A percentile compares a stretch with the other conserved stretches of the same genome.
phyloP scores from a whole-genome alignment of 2,888 invertebrate genomes.

The Euclidia mi region DNA sequence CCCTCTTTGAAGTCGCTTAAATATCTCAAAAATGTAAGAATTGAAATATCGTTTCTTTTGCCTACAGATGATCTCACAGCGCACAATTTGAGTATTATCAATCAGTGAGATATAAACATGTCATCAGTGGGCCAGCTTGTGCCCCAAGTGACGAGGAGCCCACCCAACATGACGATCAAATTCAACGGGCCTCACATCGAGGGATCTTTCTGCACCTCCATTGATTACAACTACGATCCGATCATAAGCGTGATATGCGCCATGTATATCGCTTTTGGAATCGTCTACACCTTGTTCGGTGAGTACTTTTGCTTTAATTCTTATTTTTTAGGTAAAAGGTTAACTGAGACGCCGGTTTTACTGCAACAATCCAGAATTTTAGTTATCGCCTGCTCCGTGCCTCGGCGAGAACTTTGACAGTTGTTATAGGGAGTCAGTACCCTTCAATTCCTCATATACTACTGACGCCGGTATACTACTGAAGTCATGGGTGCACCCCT shows the following conservation, averaged over 20 bases:
- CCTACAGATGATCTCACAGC: conserved; percentile 13
- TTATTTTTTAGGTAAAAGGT: background rate
- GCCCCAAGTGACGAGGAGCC: conserved; percentile 85
- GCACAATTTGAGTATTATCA: conserved; percentile 17
- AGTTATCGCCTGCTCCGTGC: no score
- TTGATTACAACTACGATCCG: conserved; percentile 92
- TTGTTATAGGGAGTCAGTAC: no score
- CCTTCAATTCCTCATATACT: no score
- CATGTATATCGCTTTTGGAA: conserved; percentile 94
- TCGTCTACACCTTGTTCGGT: conserved; percentile 96
- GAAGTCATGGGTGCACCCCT: no score
- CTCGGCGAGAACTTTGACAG: no score
- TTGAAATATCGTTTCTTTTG: conserved; percentile 11
- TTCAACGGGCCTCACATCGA: conserved; percentile 81
- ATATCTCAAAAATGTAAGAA: no score
- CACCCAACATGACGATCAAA: conserved; percentile 82
- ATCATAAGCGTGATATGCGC: conserved; percentile 92
- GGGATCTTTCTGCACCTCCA: conserved; percentile 87
- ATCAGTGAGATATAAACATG: conserved; percentile 58
- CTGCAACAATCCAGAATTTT: no score
- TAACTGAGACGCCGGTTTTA: background rate
- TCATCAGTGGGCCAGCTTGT: conserved; percentile 89
- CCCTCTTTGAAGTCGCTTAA: no score
- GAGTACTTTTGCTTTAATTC: conserved; percentile 70
- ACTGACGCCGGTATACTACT: no score